Base-by-base conservation (phyloP, 1,140 invertebrate genomes). In the Xylocopa sonorina region DNA sequence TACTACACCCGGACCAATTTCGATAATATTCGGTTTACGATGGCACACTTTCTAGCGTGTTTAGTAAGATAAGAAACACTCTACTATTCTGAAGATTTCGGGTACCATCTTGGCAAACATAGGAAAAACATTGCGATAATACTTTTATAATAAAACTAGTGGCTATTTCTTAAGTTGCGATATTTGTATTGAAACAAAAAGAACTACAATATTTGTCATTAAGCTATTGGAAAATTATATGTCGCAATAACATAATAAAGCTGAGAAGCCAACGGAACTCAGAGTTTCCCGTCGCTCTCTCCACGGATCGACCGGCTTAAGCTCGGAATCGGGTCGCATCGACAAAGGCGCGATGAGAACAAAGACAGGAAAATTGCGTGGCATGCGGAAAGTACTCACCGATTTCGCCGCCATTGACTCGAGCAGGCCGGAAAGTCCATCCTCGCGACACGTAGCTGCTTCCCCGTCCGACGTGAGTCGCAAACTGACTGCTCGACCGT, bases 401-500 rank as follows among this genome's bases (percentile, higher is more conserved):
- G 14, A 43, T 32, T 32, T 51, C 24, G 18, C 6, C 9, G 53
- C 29, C 16, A 21, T 5, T 21, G 51, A 7, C 29, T 41, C 9
- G 43, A 32, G 41, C 14, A n/a, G 32, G 34, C 32, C n/a, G 6
- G 21, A 50, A 41, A 18, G 43, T 43, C 27, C 18, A 32, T 29
- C 55, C 1, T n/a, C 32, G 43, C 50, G 66, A 78, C 75, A 55
- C 14, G 27, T n/a, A 6, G 66, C 27, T 78, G 75, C 75, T 50
- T 60, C 75, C 67, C 51, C 75, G 55, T 41, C 75, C 75, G 75
- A 62, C 32, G 75, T 71, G 66, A 60, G 27, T 71, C 46, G 34
- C 46, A 60, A 78, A 78, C 75, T 78, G 75, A 43, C 75, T 51
- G 53, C 43, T 32, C 27, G 18, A 51, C 67, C 66, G 75, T 46